Evolutionary conservation across 1,140 invertebrate genomes (phyloP).

Genomic region (Drosophila oshimai): DNA sequence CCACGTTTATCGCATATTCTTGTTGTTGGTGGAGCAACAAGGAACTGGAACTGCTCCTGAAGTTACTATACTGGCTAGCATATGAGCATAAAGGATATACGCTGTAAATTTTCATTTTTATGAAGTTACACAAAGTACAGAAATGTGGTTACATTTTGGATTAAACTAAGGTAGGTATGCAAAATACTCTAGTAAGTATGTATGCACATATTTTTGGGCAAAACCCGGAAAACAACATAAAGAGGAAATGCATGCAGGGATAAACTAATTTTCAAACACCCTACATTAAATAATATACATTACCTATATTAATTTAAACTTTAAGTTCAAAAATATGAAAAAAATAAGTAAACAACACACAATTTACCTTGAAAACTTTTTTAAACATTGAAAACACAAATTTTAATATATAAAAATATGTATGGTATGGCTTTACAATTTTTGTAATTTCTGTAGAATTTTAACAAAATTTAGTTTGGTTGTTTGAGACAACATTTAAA

Average conservation of each 20-base stretch:
- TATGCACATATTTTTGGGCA: conserved; percentile 27
- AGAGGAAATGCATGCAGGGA: neutral
- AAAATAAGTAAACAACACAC: too few relatives aligned
- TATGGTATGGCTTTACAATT: too few relatives aligned
- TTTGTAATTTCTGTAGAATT: too few relatives aligned
- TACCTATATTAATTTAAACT: too few relatives aligned
- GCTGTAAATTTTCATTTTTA: conserved; percentile 78
- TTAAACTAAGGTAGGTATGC: conserved; percentile 66
- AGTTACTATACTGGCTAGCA: conserved; percentile 49
- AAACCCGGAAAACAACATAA: conserved; percentile 18
- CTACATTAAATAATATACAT: too few relatives aligned
- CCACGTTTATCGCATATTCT: conserved; percentile 63
- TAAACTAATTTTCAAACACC: neutral
- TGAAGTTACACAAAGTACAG: conserved; percentile 74
- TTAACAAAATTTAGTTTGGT: too few relatives aligned
- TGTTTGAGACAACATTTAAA: too few relatives aligned
- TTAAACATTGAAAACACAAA: too few relatives aligned
- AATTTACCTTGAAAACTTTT: too few relatives aligned
- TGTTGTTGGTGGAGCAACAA: conserved; percentile 40
- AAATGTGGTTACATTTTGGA: conserved; percentile 77
- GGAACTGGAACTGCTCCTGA: conserved; percentile 2
- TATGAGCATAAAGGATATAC: conserved; percentile 75
- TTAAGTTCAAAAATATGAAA: too few relatives aligned
- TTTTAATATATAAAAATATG: too few relatives aligned
- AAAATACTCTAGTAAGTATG: conserved; percentile 28